phyloP scores from a whole-genome alignment of 2,797 vertebrate genomes.

The Acanthurus lineatus region DNA sequence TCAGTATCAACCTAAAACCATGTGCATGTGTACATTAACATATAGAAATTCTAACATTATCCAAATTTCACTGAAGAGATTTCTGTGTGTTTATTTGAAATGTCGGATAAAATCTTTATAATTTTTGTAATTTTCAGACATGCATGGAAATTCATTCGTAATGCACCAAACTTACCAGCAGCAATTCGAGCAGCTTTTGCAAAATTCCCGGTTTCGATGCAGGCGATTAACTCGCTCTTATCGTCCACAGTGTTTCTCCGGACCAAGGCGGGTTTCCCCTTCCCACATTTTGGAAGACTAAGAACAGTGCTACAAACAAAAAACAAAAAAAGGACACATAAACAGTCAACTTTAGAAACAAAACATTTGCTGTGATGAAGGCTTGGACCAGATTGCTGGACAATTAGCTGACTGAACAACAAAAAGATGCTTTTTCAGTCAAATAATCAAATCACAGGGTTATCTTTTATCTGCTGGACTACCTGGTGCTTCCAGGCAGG shows the following conservation, averaged over 20 bases:
- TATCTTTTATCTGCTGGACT: constrained; percentile 18
- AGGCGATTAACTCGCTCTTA: constrained; percentile 95
- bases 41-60: no score
- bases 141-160: neutral
- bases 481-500: constrained; percentile 92
- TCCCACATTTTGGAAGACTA: constrained; percentile 93
- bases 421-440: no score
- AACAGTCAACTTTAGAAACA: neutral
- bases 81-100: neutral
- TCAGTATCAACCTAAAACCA: no score
- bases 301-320: constrained; percentile 77
- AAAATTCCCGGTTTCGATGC: constrained; percentile 97
- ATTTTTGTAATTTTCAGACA: neutral
- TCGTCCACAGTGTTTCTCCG: constrained; percentile 96
- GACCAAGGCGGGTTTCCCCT: constrained; percentile 95
- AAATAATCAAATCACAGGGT: neutral
- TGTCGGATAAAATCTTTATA: neutral
- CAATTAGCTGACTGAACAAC: no score
- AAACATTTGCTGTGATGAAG: neutral
- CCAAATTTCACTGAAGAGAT: neutral
- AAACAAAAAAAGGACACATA: neutral
- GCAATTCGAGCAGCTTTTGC: constrained; percentile 97
- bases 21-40: no score
- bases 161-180: constrained; percentile 87
- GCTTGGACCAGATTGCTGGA: no score